phyloP scores from a whole-genome alignment of 2,888 invertebrate genomes.

The Ornithoptera alexandrae region DNA sequence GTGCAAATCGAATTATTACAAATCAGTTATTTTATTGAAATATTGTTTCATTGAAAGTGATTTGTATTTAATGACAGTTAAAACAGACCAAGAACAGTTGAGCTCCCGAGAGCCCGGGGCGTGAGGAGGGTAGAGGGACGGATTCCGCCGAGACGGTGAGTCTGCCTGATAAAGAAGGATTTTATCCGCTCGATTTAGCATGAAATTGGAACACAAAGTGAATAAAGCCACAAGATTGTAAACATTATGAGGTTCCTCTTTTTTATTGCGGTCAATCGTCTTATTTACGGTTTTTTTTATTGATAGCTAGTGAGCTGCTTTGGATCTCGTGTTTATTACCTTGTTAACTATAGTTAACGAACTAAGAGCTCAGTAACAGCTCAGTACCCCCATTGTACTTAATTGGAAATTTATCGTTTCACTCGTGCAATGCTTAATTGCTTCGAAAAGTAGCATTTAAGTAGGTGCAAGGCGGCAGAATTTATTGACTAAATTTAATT shows the following conservation, averaged over 20 bases:
- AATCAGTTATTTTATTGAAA: constrained; percentile 61
- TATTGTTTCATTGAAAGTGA: constrained; percentile 62
- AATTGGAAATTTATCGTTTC: constrained; percentile 72
- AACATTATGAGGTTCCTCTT: constrained; percentile 77
- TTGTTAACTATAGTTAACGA: constrained; percentile 79
- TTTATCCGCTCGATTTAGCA: constrained; percentile 79
- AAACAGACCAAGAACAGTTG: constrained; percentile 49
- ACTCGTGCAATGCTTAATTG: constrained; percentile 62
- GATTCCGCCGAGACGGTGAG: constrained; percentile 66
- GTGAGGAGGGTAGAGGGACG: constrained; percentile 38
- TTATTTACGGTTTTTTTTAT: constrained; percentile 78
- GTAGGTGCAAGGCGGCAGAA: constrained; percentile 40
- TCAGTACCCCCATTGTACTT: constrained; percentile 57
- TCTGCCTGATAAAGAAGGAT: constrained; percentile 77
- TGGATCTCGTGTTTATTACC: constrained; percentile 72
- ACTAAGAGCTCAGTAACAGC: constrained; percentile 61
- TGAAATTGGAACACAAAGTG: constrained; percentile 81
- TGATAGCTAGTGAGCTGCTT: constrained; percentile 62
- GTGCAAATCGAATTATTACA: constrained; percentile 67
- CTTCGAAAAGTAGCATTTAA: constrained; percentile 61
- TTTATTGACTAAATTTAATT: constrained; percentile 44
- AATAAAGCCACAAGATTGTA: constrained; percentile 80
- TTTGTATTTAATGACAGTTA: constrained; percentile 69
- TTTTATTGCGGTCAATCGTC: constrained; percentile 72
- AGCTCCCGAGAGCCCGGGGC: constrained; percentile 34